Evolutionary conservation across 2,888 invertebrate species (phyloP).

Genomic region (Megalurothrips usitatus): DNA sequence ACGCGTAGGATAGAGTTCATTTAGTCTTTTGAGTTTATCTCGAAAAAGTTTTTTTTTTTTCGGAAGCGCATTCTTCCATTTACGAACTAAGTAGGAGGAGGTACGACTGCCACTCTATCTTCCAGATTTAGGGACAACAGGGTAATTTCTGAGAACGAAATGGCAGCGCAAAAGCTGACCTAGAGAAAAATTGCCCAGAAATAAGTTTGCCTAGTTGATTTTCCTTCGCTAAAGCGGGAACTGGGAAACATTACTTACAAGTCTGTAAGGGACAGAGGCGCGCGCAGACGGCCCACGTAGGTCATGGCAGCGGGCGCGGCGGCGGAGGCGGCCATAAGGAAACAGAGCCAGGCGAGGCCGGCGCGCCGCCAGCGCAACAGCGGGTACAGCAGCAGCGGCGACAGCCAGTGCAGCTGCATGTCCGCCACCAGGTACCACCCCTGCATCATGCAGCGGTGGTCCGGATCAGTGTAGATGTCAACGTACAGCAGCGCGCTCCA

Average conservation of each 20-base stretch:
- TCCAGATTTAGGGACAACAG: no score
- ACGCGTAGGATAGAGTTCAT: no score
- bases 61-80: no score
- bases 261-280: slow-evolving; percentile 41
- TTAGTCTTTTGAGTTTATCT: no score
- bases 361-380: slow-evolving; percentile 47
- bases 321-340: slow-evolving; percentile 42
- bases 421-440: slow-evolving; percentile 58
- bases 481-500: slow-evolving; percentile 39
- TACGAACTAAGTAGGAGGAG: no score
- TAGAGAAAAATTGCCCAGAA: no score
- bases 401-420: slow-evolving; percentile 54
- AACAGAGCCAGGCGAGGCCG: slow-evolving; percentile 42
- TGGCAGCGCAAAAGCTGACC: no score
- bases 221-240: neutral
- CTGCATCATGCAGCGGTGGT: slow-evolving; percentile 50
- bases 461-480: slow-evolving; percentile 38
- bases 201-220: no score
- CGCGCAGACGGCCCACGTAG: slow-evolving; percentile 45
- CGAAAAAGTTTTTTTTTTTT: no score
- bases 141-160: no score
- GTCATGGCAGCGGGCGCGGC: slow-evolving; percentile 43
- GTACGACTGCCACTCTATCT: no score
- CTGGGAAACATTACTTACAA: neutral
- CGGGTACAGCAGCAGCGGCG: slow-evolving; percentile 53